A percentile compares a stretch with the other conserved stretches of the same genome.
These are phyloP conservation scores for Drosophila pseudotakahashii DNA, from an alignment of 2,888 invertebrate species.

Conservation along the genomic window DNA sequence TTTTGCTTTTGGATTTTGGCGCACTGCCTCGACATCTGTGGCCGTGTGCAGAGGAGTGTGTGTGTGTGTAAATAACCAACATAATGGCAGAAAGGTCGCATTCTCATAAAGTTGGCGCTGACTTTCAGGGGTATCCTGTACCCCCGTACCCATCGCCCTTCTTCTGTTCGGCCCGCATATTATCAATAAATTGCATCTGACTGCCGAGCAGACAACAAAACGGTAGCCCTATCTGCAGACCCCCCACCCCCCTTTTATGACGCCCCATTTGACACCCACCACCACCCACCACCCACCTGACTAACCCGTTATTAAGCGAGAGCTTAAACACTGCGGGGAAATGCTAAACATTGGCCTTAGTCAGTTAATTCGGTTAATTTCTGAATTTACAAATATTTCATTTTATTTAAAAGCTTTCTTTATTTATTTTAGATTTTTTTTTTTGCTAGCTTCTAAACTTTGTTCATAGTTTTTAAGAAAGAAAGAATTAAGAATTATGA, in stretches of 20 bases:
- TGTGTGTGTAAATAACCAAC: slow-evolving; percentile 59
- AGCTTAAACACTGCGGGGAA: background rate
- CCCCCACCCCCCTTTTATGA: background rate
- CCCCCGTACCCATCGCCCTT: slow-evolving; percentile 11
- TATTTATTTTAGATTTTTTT: no score
- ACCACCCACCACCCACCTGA: slow-evolving; percentile 16
- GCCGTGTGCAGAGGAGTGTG: slow-evolving; percentile 8
- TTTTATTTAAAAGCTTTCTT: no score
- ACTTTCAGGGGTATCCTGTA: slow-evolving; percentile 32
- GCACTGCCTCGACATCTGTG: slow-evolving; percentile 32
- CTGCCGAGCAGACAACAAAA: slow-evolving; percentile 65
- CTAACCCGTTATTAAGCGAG: slow-evolving; percentile 47
- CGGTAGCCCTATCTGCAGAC: slow-evolving; percentile 28
- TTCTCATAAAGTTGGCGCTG: slow-evolving; percentile 53
- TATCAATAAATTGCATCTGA: slow-evolving; percentile 81
- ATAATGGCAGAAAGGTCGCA: slow-evolving; percentile 63
- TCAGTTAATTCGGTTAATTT: no score
- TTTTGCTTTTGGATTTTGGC: slow-evolving; percentile 27
- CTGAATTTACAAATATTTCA: no score
- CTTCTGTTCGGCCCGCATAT: slow-evolving; percentile 56
- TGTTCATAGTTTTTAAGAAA: no score
- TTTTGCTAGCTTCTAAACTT: no score
- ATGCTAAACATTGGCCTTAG: background rate
- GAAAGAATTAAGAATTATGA: no score
- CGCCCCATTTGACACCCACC: slow-evolving; percentile 10